phyloP scores from a whole-genome alignment of 1,140 invertebrate species.

The Cepaea nemoralis region DNA sequence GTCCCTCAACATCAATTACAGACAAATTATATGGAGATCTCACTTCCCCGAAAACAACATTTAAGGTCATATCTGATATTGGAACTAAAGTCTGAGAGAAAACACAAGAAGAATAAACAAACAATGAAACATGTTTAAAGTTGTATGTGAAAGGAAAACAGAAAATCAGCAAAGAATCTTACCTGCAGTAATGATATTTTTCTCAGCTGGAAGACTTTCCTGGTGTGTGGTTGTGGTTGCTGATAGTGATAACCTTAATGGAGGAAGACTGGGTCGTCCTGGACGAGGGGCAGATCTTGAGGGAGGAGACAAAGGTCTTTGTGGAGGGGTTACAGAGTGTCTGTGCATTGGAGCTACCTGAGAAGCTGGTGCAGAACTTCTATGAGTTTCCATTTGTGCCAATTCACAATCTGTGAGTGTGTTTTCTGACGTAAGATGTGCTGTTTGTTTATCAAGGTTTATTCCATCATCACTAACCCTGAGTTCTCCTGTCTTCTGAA shows the following conservation, averaged over 20 bases:
- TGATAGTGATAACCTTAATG: not conserved
- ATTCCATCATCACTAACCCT: not conserved
- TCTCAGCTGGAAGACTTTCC: not conserved
- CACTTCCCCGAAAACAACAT: too few relatives aligned
- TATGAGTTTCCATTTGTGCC: not conserved
- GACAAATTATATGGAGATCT: too few relatives aligned
- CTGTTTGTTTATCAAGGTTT: not conserved
- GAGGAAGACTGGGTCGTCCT: not conserved
- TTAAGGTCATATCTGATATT: too few relatives aligned
- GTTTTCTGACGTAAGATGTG: not conserved
- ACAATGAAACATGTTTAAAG: too few relatives aligned
- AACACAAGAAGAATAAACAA: too few relatives aligned
- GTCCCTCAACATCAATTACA: too few relatives aligned
- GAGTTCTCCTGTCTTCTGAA: not conserved
- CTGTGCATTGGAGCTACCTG: not conserved
- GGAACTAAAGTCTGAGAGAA: too few relatives aligned
- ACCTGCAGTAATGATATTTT: not conserved
- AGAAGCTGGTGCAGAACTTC: not conserved
- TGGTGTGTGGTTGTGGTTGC: too few relatives aligned
- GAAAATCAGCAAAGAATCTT: not conserved
- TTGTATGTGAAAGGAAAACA: too few relatives aligned
- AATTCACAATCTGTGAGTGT: not conserved
- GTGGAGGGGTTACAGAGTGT: not conserved
- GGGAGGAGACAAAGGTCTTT: conserved; percentile 12
- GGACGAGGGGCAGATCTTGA: not conserved